These are phyloP conservation scores for Chionis minor DNA, from an alignment of 2,113 vertebrate species.

Conservation along the genomic window DNA sequence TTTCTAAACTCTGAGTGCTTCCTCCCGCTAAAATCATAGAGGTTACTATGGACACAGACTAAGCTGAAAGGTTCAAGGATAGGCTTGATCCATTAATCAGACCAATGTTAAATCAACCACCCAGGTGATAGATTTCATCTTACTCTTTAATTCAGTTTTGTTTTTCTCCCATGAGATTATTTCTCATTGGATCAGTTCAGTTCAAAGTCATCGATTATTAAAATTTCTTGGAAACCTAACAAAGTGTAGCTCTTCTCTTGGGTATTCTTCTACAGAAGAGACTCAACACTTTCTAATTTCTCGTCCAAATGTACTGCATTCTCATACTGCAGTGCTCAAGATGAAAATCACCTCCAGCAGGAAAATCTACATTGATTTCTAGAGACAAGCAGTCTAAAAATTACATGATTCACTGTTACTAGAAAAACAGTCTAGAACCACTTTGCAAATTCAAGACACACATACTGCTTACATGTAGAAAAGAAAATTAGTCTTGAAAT, in stretches of 20 bases:
- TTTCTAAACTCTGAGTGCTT: background rate
- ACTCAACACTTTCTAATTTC: background rate
- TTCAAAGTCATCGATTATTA: background rate
- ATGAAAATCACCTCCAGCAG: background rate
- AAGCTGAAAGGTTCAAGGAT: background rate
- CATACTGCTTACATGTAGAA: background rate
- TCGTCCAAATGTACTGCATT: background rate
- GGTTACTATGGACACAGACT: background rate
- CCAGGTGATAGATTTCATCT: background rate
- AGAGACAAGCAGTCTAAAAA: background rate
- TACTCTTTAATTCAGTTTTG: background rate
- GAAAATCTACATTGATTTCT: background rate
- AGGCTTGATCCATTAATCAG: background rate
- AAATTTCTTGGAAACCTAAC: background rate
- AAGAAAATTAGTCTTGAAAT: slow-evolving; percentile 30
- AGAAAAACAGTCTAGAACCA: slow-evolving; percentile 30
- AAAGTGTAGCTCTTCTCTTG: background rate
- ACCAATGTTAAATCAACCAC: background rate
- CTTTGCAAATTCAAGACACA: background rate
- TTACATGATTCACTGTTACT: background rate
- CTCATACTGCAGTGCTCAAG: background rate
- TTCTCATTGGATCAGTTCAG: background rate
- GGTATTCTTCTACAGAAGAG: background rate
- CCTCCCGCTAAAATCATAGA: background rate
- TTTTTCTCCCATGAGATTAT: background rate